Evolutionary conservation across 2,888 invertebrate species (phyloP).

Genomic region (Rhagium mordax): DNA sequence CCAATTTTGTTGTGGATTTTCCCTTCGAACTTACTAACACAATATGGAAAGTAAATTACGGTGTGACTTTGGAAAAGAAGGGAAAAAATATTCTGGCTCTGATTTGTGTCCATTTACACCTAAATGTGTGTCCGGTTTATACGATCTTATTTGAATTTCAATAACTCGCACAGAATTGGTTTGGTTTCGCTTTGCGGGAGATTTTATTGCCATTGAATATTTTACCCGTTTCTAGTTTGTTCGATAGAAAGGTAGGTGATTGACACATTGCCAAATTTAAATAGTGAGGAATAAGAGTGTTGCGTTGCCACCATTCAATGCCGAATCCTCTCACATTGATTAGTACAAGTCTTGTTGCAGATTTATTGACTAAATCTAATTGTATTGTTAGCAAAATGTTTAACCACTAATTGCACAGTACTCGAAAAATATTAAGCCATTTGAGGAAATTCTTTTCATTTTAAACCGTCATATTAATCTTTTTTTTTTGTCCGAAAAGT

Average conservation of each 20-base stretch:
- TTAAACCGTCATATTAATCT: too few relatives aligned
- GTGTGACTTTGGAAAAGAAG: neutral
- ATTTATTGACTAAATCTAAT: neutral
- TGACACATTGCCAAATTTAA: neutral
- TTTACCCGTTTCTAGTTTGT: neutral
- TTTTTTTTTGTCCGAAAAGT: too few relatives aligned
- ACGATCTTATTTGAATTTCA: conserved; percentile 24
- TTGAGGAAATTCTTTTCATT: too few relatives aligned
- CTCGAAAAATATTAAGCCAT: too few relatives aligned
- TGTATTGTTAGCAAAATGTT: neutral
- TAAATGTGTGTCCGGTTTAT: conserved; percentile 28
- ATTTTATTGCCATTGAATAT: conserved; percentile 22
- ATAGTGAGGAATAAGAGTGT: neutral
- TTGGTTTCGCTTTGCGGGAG: neutral
- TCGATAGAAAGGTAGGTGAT: neutral
- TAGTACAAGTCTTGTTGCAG: neutral
- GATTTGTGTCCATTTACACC: conserved; percentile 34
- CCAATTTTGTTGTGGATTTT: conserved; percentile 56
- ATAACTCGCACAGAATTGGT: conserved; percentile 15
- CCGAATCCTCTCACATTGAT: neutral
- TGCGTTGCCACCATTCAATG: neutral
- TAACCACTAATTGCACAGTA: too few relatives aligned
- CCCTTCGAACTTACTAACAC: conserved; percentile 35
- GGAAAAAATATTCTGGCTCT: conserved; percentile 14
- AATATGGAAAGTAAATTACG: conserved; percentile 45